Evolutionary conservation across 2,888 invertebrate genomes (phyloP), one percentile per base, ranked within the genome.

Genomic region (Diarsia mendica): DNA sequence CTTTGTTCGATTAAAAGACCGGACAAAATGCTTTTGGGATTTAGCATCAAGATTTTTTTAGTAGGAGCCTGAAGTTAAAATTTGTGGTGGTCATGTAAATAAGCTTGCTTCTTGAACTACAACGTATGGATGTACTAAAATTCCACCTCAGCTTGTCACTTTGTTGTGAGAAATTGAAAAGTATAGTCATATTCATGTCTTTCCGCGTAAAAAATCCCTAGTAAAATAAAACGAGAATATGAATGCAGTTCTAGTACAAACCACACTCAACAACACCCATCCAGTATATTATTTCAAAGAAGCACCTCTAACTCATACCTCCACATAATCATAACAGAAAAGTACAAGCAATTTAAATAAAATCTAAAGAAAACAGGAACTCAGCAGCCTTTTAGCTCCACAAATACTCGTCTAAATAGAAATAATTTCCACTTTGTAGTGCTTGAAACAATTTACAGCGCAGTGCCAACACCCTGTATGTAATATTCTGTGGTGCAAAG

Each of bases 401-500:
- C 76, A 80, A 77, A 80, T 84, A 72, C 84, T 61, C 70, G 81
- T 75, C 63, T 83, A 84, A 84, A 84, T 72, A 75, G 69, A 81
- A 84, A 83, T 83, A 78, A 83, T 83, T 85, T 82, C 55, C 64
- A 85, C 77, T 77, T 78, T 73, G 80, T 82, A 75, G 77, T 87
- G 74, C 80, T 71, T 77, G 72, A 68, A 84, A 82, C 83, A 86
- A 82, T 86, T 87, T 86, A 87, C 86, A 84, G 23, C 20, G 55
- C 55, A 72, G 70, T 77, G 82, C 58, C 84, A 79, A 77, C 82
- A 84, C 77, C 79, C 80, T 85, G 84, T 84, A 88, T 86, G 89
- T 86, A 86, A 89, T 86, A 89, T 84, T 87, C 72, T 84, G 79
- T 68, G 83, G 81, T 86, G 84, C 85, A 82, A 89, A 88, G 86